Base-by-base conservation (phyloP, 64 coral and sea anemone genomes). In the Pachyseris speciosa region DNA sequence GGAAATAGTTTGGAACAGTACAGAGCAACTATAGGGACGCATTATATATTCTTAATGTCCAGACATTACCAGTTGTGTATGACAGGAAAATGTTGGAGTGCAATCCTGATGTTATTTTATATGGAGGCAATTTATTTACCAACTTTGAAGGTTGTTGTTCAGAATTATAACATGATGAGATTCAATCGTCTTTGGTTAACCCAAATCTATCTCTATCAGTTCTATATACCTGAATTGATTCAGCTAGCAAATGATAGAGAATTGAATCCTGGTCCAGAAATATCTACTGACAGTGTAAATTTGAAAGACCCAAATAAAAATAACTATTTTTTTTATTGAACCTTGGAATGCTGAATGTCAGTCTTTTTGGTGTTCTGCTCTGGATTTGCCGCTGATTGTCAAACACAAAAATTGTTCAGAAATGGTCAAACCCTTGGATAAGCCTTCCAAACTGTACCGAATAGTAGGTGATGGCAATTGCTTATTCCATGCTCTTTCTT, bases 401-500 rank as follows among this genome's bases (percentile, higher is more conserved):
- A n/a, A n/a, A n/a, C n/a, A n/a, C 64, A 85, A 85, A 72, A 72
- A 87, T 11, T 0, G 67, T 87, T 72, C 44, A 1, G 67, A 87
- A 72, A 37, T 38, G 45, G 28, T 19, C 84, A 87, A 87, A 72
- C 66, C 66, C 5, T 87, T 87, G 48, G 67, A 37, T 24, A 38
- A 87, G 66, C 67, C 84, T 72, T 87, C 84, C 15, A 87, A 87
- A 87, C 84, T 72, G 84, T 87, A 87, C 70, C 27, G 25, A 87
- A 87, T 72, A 72, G 30, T 91, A 29, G 13, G 58, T 69, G 88
- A 80, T 81, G 88, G 88, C 28, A 90, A 90, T 66, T 90, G 88
- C 40, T 90, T 90, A 45, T 90, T 90, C 26, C 88, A 41, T 69
- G 88, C 88, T 9, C 88, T 90, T 83, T 83, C 76, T 72, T 83